A percentile compares a stretch with the other conserved stretches of the same genome.
phyloP scores from a whole-genome alignment of 2,888 invertebrate genomes.

The Globia sparganii region DNA sequence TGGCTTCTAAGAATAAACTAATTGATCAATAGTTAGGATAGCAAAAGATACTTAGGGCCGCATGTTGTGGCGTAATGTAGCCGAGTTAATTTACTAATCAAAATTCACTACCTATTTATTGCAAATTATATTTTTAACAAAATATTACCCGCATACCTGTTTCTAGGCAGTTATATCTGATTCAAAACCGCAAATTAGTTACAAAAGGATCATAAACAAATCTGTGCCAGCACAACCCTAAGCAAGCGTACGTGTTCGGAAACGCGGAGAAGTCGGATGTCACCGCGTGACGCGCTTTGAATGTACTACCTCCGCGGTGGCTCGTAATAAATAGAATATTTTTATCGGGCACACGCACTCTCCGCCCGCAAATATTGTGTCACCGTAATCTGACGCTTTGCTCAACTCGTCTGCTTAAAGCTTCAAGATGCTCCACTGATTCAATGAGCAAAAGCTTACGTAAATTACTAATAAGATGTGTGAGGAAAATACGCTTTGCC shows the following conservation, averaged over 20 bases:
- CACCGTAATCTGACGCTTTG: slow-evolving; percentile 74
- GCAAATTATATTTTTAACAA: neutral
- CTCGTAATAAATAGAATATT: slow-evolving; percentile 89
- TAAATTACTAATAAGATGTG: slow-evolving; percentile 52
- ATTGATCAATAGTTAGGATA: neutral
- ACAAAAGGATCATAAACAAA: slow-evolving; percentile 51
- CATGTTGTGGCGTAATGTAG: neutral
- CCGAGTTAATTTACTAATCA: neutral
- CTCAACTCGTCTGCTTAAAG: slow-evolving; percentile 58
- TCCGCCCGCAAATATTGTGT: slow-evolving; percentile 85
- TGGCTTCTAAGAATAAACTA: neutral
- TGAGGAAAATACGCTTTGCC: slow-evolving; percentile 28
- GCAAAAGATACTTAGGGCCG: neutral
- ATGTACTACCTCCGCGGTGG: slow-evolving; percentile 79
- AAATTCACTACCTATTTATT: neutral
- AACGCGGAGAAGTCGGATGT: slow-evolving; percentile 84
- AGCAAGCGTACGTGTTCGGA: slow-evolving; percentile 71
- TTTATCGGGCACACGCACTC: slow-evolving; percentile 88
- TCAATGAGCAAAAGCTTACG: slow-evolving; percentile 59
- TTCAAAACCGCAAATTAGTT: neutral
- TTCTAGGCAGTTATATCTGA: neutral
- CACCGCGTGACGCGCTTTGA: slow-evolving; percentile 88
- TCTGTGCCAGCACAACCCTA: slow-evolving; percentile 71
- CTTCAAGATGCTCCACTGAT: slow-evolving; percentile 63
- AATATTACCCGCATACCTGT: neutral